Conservation (phyloP, 2,113 vertebrate species). For the Bostrychus sinensis region DNA sequence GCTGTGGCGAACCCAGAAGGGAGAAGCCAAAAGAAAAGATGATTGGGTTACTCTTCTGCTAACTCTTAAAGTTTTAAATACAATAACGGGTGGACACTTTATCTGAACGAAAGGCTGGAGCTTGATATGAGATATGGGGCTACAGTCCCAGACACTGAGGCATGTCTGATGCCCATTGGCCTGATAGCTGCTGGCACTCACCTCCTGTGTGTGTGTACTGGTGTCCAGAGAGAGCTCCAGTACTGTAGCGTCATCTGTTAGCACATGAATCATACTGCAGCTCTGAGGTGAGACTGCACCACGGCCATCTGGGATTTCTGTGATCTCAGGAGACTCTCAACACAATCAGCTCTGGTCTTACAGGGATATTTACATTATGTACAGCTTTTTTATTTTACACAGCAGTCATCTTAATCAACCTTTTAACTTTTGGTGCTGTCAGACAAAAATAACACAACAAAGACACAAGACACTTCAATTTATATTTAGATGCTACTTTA, state of each 20-base stretch:
- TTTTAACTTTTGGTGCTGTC: neutral
- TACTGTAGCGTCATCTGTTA: constrained; percentile 64
- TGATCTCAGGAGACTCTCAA: constrained; percentile 12
- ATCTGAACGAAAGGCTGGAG: constrained; percentile 45
- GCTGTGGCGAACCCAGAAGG: neutral
- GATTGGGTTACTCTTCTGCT: neutral
- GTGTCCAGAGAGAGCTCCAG: constrained; percentile 41
- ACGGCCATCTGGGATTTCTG: constrained; percentile 31
- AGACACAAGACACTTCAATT: constrained; percentile 26
- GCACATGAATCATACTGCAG: constrained; percentile 58
- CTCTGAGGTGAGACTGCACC: constrained; percentile 45
- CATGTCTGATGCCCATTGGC: constrained; percentile 53
- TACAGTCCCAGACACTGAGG: constrained; percentile 62
- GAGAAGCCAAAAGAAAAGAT: neutral
- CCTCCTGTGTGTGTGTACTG: constrained; percentile 40
- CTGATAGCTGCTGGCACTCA: constrained; percentile 54
- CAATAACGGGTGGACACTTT: constrained; percentile 25
- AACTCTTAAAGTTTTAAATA: neutral
- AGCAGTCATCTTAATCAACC: neutral
- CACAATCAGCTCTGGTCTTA: constrained; percentile 1
- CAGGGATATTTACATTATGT: neutral
- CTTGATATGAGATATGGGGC: constrained; percentile 59
- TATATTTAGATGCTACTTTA: constrained; percentile 1
- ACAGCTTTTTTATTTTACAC: neutral
- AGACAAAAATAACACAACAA: constrained; percentile 9